Conservation (phyloP, 1,140 invertebrate species). For the Eriocheir sinensis region DNA sequence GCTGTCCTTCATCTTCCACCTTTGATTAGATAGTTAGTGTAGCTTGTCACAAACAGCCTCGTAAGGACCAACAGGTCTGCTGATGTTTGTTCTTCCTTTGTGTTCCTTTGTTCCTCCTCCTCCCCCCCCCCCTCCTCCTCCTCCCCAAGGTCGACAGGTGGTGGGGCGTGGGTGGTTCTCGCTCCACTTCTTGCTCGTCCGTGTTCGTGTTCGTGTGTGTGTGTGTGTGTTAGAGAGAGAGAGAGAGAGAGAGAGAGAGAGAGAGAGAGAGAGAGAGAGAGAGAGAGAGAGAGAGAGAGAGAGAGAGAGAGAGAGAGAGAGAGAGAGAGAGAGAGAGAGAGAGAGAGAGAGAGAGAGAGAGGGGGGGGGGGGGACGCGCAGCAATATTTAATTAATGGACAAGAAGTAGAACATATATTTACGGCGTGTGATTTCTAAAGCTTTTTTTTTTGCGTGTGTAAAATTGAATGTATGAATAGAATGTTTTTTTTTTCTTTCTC, state of each 20-base stretch:
- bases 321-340: no score
- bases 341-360: no score
- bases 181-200: not conserved
- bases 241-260: constrained; percentile 17
- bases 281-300: constrained; percentile 22
- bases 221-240: no score
- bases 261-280: constrained; percentile 22
- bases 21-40: no score
- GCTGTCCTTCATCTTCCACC: no score
- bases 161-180: not conserved
- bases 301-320: not conserved
- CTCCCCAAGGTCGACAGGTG: not conserved
- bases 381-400: not conserved
- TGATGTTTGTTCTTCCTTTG: no score
- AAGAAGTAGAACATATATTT: not conserved
- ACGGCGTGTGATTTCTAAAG: not conserved
- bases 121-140: not conserved
- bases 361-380: not conserved
- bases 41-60: no score
- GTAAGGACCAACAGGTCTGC: no score
- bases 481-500: not conserved
- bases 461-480: not conserved
- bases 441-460: not conserved
- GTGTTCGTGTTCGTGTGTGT: no score
- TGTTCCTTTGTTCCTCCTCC: not conserved